Conservation (phyloP, 2,113 vertebrate genomes). For the Dicerorhinus sumatrensis region DNA sequence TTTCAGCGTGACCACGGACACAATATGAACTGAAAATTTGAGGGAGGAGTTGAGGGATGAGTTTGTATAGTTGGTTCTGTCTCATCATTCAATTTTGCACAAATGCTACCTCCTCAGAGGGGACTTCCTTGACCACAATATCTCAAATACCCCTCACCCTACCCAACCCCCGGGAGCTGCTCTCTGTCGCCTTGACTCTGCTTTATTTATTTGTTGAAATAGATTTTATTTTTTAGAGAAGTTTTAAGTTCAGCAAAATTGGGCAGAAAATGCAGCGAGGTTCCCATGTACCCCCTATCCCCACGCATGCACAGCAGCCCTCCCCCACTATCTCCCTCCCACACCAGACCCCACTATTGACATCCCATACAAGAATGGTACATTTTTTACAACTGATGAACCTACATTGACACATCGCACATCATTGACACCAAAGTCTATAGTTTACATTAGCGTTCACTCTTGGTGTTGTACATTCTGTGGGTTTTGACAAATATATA, state of each 20-base stretch:
- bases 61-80: background rate
- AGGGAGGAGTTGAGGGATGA: background rate
- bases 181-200: background rate
- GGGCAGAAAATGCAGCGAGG: background rate
- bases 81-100: background rate
- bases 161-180: background rate
- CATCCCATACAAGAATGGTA: background rate
- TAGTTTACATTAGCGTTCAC: background rate
- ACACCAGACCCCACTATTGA: too few relatives aligned
- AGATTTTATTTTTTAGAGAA: background rate
- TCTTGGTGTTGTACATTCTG: background rate
- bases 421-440: background rate
- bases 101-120: background rate
- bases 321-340: too few relatives aligned
- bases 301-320: rapidly evolving
- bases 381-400: background rate
- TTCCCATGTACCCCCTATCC: background rate
- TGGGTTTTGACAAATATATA: background rate
- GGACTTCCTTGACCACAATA: background rate
- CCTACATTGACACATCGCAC: too few relatives aligned
- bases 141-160: background rate
- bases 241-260: background rate
- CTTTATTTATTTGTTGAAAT: background rate
- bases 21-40: background rate
- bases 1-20: background rate